phyloP scores from a whole-genome alignment of 2,113 vertebrate genomes.

The Cebus imitator region DNA sequence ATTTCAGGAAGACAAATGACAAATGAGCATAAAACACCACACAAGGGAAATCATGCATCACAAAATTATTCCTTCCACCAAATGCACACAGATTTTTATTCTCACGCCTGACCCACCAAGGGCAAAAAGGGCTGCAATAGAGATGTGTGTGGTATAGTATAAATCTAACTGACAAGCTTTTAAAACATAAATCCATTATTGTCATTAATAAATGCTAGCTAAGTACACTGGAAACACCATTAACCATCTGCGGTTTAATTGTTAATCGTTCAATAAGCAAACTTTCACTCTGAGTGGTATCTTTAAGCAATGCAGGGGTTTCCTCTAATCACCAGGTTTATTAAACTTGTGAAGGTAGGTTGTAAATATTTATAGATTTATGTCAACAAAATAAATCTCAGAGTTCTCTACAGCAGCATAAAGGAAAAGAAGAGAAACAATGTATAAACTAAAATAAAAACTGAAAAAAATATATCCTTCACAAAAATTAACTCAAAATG shows the following conservation, averaged over 20 bases:
- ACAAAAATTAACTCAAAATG: slow-evolving; percentile 9
- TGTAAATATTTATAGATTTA: slow-evolving; percentile 51
- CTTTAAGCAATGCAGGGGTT: slow-evolving; percentile 24
- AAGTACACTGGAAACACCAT: slow-evolving; percentile 41
- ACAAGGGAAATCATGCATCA: not conserved
- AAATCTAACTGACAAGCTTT: slow-evolving; percentile 47
- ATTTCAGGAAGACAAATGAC: slow-evolving; percentile 35
- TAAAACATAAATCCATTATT: slow-evolving; percentile 54
- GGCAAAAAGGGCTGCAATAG: slow-evolving; percentile 3
- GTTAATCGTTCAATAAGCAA: slow-evolving; percentile 43
- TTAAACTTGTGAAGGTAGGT: not conserved
- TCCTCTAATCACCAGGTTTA: slow-evolving; percentile 35
- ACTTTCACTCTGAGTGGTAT: slow-evolving; percentile 20
- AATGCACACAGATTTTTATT: slow-evolving; percentile 15
- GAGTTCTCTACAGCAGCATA: not conserved
- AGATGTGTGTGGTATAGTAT: not conserved
- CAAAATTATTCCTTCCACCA: slow-evolving; percentile 35
- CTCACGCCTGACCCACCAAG: not conserved
- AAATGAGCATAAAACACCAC: not conserved
- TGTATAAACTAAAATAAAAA: not conserved
- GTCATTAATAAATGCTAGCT: slow-evolving; percentile 54
- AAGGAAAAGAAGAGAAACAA: not conserved
- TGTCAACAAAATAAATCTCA: slow-evolving; percentile 26
- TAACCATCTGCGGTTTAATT: slow-evolving; percentile 53
- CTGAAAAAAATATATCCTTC: not conserved